Evolutionary conservation across 2,113 vertebrate species (phyloP).

Genomic region (Sebastes schlegelii): DNA sequence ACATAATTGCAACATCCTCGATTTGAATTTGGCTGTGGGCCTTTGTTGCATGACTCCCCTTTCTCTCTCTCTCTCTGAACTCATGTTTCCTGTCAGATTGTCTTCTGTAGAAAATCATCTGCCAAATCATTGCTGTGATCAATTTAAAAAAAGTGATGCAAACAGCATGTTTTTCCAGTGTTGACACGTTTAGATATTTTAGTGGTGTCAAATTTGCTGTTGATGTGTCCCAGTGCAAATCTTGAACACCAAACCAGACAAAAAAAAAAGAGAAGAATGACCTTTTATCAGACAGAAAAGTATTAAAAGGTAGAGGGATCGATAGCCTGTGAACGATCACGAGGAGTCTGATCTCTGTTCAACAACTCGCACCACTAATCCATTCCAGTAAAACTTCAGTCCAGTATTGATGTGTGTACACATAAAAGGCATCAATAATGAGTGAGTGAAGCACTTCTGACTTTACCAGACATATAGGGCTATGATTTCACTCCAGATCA

Average conservation of each 20-base stretch:
- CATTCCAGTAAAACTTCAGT: constrained; percentile 29
- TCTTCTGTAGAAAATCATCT: not conserved
- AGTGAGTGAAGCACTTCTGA: not conserved
- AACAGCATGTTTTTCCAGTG: not conserved
- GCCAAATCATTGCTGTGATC: not conserved
- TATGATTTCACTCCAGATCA: not conserved
- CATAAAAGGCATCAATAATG: constrained; percentile 19
- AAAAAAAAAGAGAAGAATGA: not conserved
- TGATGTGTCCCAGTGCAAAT: not conserved
- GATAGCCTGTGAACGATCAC: constrained; percentile 4
- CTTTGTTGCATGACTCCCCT: not conserved
- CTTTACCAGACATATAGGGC: not conserved
- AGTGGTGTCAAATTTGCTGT: not conserved
- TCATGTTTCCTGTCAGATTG: not conserved
- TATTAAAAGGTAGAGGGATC: constrained; percentile 2
- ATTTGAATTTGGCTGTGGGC: not conserved
- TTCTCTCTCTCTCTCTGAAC: constrained; percentile 1
- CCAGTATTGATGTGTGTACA: constrained; percentile 18
- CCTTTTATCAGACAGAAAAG: constrained; percentile 14
- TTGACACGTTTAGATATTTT: not conserved
- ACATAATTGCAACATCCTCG: not conserved
- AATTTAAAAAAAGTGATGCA: constrained; percentile 20
- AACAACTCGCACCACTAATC: constrained; percentile 17
- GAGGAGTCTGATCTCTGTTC: constrained; percentile 18
- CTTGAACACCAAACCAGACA: not conserved